Percentiles rank a stretch among this genome's conserved stretches.
Conservation (phyloP, 1,140 invertebrate genomes). For the Drosophila trapezifrons region DNA sequence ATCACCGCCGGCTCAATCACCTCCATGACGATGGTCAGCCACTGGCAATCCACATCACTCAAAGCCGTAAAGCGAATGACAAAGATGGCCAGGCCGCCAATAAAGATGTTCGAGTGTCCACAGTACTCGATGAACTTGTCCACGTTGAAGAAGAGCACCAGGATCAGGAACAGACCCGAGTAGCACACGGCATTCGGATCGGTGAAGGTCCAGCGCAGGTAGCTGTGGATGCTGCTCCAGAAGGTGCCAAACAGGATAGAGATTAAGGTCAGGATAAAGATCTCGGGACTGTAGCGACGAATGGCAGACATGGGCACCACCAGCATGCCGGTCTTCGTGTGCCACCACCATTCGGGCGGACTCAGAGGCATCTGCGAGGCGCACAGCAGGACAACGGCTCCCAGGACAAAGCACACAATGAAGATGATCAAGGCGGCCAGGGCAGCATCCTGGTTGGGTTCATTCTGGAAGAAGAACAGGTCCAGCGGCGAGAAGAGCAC, state of each 20-base stretch:
- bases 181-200: conserved; percentile 59
- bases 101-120: conserved; percentile 93
- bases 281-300: conserved; percentile 89
- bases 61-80: conserved; percentile 90
- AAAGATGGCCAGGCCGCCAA: conserved; percentile 91
- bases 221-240: conserved; percentile 91
- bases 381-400: conserved; percentile 66
- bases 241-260: conserved; percentile 89
- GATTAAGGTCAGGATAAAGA: conserved; percentile 88
- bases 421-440: conserved; percentile 85
- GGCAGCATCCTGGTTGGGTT: conserved; percentile 44
- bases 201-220: conserved; percentile 87
- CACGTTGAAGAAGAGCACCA: conserved; percentile 89
- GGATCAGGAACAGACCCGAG: conserved; percentile 86
- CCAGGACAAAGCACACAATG: conserved; percentile 85
- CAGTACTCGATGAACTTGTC: conserved; percentile 93
- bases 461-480: conserved; percentile 76
- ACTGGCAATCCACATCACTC: conserved; percentile 87
- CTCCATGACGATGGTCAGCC: conserved; percentile 89
- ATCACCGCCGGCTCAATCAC: conserved; percentile 92
- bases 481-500: conserved; percentile 89
- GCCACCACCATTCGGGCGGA: conserved; percentile 93
- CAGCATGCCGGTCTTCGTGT: conserved; percentile 90
- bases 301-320: conserved; percentile 90
- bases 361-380: conserved; percentile 88